Conservation (phyloP, 2,888 invertebrate species). For the Meliscaeva auricollis region DNA sequence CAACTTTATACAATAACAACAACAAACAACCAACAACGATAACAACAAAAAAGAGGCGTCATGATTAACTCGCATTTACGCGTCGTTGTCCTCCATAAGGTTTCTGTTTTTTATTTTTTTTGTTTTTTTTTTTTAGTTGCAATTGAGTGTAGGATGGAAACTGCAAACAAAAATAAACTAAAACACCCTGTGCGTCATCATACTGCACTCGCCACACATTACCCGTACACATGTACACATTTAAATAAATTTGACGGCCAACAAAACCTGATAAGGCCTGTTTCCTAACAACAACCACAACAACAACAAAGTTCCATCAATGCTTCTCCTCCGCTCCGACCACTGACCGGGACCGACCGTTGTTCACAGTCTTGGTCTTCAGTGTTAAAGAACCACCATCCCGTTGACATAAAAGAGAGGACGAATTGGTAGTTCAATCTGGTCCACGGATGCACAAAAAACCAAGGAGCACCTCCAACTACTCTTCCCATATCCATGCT, state of each 20-base stretch:
- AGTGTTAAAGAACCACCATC: conserved; percentile 39
- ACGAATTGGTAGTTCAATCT: conserved; percentile 53
- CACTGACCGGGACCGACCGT: neutral
- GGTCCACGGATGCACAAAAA: conserved; percentile 47
- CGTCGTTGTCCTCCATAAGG: conserved; percentile 61
- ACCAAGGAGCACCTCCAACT: conserved; percentile 35
- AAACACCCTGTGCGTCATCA: conserved; percentile 53
- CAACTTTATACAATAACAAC: neutral
- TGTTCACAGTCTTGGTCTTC: conserved; percentile 8
- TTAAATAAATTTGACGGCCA: conserved; percentile 75
- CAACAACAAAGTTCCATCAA: neutral
- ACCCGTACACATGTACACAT: conserved; percentile 49
- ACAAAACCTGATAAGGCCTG: conserved; percentile 70
- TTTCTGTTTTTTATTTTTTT: conserved; percentile 11
- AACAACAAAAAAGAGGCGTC: conserved; percentile 55
- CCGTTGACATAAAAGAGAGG: conserved; percentile 67
- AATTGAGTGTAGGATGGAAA: conserved; percentile 6
- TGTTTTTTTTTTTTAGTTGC: conserved; percentile 10
- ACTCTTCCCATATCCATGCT: conserved; percentile 2
- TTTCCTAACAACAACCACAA: conserved; percentile 28
- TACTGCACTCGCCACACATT: conserved; percentile 44
- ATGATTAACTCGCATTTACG: conserved; percentile 74
- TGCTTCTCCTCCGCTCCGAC: neutral
- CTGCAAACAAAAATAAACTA: conserved; percentile 35
- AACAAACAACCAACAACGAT: neutral